Base-by-base conservation (phyloP, 2,797 vertebrate species). In the Chelonia mydas region DNA sequence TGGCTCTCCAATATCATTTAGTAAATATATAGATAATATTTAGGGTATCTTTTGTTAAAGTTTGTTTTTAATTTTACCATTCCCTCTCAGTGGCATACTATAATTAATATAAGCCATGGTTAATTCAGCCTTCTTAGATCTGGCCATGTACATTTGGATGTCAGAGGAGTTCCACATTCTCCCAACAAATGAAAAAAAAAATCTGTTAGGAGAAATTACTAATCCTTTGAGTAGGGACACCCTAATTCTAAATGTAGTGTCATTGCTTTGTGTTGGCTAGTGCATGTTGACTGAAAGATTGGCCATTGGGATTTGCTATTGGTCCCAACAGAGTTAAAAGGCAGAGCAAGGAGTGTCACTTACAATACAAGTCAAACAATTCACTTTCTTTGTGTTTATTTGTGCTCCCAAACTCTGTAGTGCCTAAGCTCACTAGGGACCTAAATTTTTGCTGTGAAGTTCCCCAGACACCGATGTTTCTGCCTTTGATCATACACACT, bases 121-220 rank as follows among this genome's bases (percentile, higher is more conserved):
- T 90, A 87, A 86, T 51, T 91, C 53, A 89, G 49, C 33, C 28
- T 90, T 84, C 57, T 81, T 84, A 33, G 53, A 54, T 78, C 88
- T 21, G 33, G 84, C 9, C 78, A 88, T 86, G 68, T 93, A 54
- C 82, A 45, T 88, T 88, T 15, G 31, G 93, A 31, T 91, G 41
- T 89, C 86, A 95, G n/a, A 82, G 61, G 89, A 72, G 83, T 74
- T 96, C 92, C 55, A 88, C 79, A 93, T 79, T 86, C 76, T 94
- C 92, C 87, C 51, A 85, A 89, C n/a, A 94, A 81, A 88, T 90
- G 65, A 93, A 94, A 84, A n/a, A 17, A 50, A 94, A 65, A 94
- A 94, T 47, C 76, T 95, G 84, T 49, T 95, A 65, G 6, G 47
- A 79, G 74, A 11, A 47, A 94, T 88, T 88, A 88, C 68, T 80